These are phyloP conservation scores for Scelioninae gen. 1 DNA, from an alignment of 2,888 invertebrate genomes.

Conservation along the genomic window DNA sequence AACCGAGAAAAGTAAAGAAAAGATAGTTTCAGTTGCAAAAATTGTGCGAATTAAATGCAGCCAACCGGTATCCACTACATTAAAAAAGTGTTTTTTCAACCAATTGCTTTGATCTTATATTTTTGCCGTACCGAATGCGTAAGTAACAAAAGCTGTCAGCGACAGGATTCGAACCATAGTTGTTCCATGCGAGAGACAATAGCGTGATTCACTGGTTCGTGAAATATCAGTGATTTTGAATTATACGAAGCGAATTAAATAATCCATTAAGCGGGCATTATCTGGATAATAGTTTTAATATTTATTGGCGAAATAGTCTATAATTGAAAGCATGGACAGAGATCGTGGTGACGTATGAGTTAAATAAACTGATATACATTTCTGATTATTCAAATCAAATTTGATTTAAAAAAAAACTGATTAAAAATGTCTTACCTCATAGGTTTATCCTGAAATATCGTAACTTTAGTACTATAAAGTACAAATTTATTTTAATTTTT, in stretches of 20 bases:
- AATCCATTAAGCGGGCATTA: conserved; percentile 54
- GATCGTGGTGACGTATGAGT: not conserved
- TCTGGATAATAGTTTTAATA: conserved; percentile 45
- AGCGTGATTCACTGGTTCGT: conserved; percentile 45
- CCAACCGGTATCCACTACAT: too few species aligned
- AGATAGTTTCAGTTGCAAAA: too few species aligned
- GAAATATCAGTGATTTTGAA: conserved; percentile 52
- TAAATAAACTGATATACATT: conserved; percentile 28
- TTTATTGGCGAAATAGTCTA: conserved; percentile 42
- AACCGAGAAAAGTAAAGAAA: too few species aligned
- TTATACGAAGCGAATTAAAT: conserved; percentile 57
- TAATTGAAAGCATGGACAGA: conserved; percentile 32
- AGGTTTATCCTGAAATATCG: too few species aligned
- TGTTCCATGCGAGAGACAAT: conserved; percentile 53
- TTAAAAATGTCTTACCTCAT: too few species aligned
- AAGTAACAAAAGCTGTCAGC: conserved; percentile 59
- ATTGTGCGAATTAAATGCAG: too few species aligned
- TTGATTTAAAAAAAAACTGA: too few species aligned
- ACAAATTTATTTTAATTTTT: too few species aligned
- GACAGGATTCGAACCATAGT: conserved; percentile 45
- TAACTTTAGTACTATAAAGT: too few species aligned
- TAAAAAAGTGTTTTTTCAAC: not conserved
- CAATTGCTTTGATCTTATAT: conserved; percentile 23
- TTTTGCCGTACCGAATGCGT: conserved; percentile 5
- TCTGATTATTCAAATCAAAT: too few species aligned